Base-by-base conservation (phyloP, 2,113 vertebrate genomes). In the Caranx melampygus region DNA sequence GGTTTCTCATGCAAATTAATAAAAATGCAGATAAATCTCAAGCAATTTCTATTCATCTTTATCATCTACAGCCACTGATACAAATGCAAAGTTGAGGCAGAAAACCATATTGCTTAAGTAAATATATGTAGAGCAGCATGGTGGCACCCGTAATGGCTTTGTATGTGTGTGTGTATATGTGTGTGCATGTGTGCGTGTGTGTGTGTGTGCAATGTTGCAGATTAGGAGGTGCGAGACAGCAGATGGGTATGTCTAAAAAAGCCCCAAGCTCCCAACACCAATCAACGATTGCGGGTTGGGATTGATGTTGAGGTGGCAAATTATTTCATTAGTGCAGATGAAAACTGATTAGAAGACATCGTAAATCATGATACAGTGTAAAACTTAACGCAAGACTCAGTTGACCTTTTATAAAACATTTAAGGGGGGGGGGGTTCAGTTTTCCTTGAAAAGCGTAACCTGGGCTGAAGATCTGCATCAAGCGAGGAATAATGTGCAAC, bases 181-280 rank as follows among this genome's bases (percentile, higher is more conserved):
- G 72, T 67, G 70, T 42, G 75, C 72, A 73, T 65, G 72, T 68
- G 64, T 73, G 59, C 42, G 58, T 45, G 78, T 42, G 60, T 73
- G 67, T n/a, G 68, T 51, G 63, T 57, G 64, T 66, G 33, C 65
- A 77, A 35, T 69, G 72, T 82, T 83, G 84, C 85, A 93, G 94
- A 95, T 94, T 93, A 94, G 82, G 92, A 95, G 92, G 93, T 95
- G 94, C 83, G 90, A 95, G 94, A 95, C 93, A 93, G 93, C 94
- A 95, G 95, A 95, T 94, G 94, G 93, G 85, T 89, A 89, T 82
- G 92, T 93, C 92, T 92, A 94, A 94, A 94, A 92, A 91, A 90
- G 87, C 88, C 90, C 89, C 77, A 84, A 89, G 89, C 88, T 81
- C 84, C 83, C 86, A 82, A 83, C 88, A 89, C 85, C 87, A 87